phyloP scores from a whole-genome alignment of 2,797 vertebrate species.

The Babyrousa celebensis region DNA sequence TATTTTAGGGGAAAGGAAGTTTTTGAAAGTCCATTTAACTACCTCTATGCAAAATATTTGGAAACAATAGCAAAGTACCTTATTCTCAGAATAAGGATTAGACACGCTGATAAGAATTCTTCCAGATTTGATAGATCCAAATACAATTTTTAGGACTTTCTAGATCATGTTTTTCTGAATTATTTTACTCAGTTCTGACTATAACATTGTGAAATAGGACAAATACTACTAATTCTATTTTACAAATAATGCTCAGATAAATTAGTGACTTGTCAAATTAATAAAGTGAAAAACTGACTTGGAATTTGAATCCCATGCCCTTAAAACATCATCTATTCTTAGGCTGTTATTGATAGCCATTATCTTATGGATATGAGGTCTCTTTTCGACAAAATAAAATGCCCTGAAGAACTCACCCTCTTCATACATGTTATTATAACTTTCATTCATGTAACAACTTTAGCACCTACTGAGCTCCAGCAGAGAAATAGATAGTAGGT shows the following conservation, averaged over 20 bases:
- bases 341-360: neutral
- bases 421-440: neutral
- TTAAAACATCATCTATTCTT: neutral
- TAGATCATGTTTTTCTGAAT: slow-evolving; percentile 30
- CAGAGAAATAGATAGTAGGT: neutral
- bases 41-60: slow-evolving; percentile 45
- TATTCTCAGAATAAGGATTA: slow-evolving; percentile 64
- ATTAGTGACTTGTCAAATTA: neutral
- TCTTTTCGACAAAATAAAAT: slow-evolving; percentile 44
- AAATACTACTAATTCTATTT: slow-evolving; percentile 26
- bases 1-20: slow-evolving; percentile 73
- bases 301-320: slow-evolving; percentile 4
- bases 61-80: slow-evolving; percentile 31
- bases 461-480: neutral
- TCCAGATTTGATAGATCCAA: neutral
- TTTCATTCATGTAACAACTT: slow-evolving; percentile 44
- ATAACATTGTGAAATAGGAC: neutral
- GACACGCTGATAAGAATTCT: neutral
- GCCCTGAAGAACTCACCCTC: neutral
- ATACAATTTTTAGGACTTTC: slow-evolving; percentile 34
- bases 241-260: slow-evolving; percentile 31
- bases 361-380: neutral
- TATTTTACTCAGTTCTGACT: neutral
- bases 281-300: neutral
- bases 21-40: slow-evolving; percentile 58